Base-by-base conservation (phyloP, 2,797 vertebrate genomes). In the Helicolenus hilgendorfi region DNA sequence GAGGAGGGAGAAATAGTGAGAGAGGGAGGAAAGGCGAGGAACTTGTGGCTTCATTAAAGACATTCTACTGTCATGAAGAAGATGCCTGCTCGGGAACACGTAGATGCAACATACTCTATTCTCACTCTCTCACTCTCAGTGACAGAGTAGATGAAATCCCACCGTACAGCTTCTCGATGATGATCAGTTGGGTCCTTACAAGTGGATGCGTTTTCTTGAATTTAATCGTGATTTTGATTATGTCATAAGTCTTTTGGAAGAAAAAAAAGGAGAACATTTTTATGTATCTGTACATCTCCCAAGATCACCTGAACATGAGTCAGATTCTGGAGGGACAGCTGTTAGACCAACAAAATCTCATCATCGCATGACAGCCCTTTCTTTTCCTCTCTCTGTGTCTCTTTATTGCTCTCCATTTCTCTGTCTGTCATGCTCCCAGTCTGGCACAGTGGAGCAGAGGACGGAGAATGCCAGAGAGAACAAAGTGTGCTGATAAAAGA, bases 401-500 rank as follows among this genome's bases (percentile, higher is more conserved):
- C 38, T 92, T 84, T 77, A 86, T 78, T 92, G 63, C 77, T 87
- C 62, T 81, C 62, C 77, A 11, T 68, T 78, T 85, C 53, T 92
- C 81, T 83, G 64, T 81, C 80, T 89, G 83, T 77, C 77, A 6
- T 31, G 70, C 71, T 89, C 79, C 79, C 88, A 67, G 83, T 82
- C 79, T 87, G 87, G 79, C 90, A 87, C 77, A 76, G 76, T 15
- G 76, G 79, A 79, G 76, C 59, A 62, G 65, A 89, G 87, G 83
- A 93, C 18, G 55, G 79, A 81, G 80, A 89, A 87, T 76, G 92
- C 72, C 88, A 89, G 69, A 13, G 81, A 92, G 89, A 94, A 92
- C 90, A 94, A 89, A 93, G 90, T 76, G 85, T 82, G 88, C 84
- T 86, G 92, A 93, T 93, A 92, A 94, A 94, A 93, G 79, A 91